These are phyloP conservation scores for Toxostoma redivivum DNA, from an alignment of 2,113 vertebrate species.

Conservation along the genomic window DNA sequence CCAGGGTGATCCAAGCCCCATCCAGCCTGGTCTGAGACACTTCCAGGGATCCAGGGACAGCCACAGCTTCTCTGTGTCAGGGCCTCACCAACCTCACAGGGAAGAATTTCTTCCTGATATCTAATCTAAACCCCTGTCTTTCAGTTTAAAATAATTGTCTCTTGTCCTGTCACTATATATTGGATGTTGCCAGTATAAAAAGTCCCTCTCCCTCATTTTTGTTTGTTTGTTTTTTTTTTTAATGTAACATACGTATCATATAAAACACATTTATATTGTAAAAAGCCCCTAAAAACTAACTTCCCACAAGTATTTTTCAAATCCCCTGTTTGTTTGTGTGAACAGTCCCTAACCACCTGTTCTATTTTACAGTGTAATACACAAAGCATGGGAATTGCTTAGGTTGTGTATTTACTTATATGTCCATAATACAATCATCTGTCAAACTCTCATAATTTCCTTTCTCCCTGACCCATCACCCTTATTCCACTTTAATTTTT, in stretches of 20 bases:
- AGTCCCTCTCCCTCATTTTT: neutral
- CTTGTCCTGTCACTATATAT: neutral
- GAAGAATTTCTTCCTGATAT: neutral
- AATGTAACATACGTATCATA: neutral
- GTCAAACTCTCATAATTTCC: neutral
- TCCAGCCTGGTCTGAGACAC: neutral
- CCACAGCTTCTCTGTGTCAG: neutral
- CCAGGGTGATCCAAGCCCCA: fast-evolving
- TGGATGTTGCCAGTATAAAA: neutral
- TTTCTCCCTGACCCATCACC: neutral
- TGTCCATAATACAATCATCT: neutral
- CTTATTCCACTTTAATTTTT: neutral
- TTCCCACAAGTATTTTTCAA: neutral
- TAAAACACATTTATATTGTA: neutral
- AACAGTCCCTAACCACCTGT: neutral
- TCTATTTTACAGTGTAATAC: neutral
- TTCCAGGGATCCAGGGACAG: neutral
- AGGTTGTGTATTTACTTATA: neutral
- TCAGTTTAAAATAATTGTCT: neutral
- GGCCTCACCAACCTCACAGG: fast-evolving
- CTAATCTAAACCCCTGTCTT: neutral
- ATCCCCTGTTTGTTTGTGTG: neutral
- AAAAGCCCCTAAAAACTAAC: neutral
- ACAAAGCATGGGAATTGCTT: neutral
- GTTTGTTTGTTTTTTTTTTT: neutral